Base-by-base conservation (phyloP, 2,113 vertebrate genomes). In the Platysternon megacephalum region DNA sequence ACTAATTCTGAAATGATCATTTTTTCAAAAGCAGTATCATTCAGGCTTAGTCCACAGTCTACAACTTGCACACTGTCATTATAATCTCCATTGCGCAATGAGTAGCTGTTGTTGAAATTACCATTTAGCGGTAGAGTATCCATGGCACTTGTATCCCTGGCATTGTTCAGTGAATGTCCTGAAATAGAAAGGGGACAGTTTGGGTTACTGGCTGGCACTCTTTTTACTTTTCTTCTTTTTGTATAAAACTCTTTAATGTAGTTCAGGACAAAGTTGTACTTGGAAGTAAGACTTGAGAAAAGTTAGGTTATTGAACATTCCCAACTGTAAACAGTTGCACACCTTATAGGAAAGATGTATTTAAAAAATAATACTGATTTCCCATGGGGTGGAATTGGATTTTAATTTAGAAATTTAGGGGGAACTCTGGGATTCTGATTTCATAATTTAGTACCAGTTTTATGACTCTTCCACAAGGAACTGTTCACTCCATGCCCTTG, bases 81-180 rank as follows among this genome's bases (percentile, higher is more conserved):
- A 97, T 99, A 99, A 98, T 99, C 99, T 97, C 99, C 99, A 1
- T 99, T 99, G 97, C 99, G 99, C 97, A 99, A 98, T 49, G 99
- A 99, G 98, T 99, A 99, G 99, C 99, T 99, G 98, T 99, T 99
- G 98, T 99, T 99, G 98, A 99, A 99, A 98, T 99, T 99, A 99
- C 99, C 99, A 99, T 99, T 99, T 99, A 99, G 99, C 99, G 99
- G 99, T 99, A 99, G 99, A 98, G 99, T 99, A 99, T 99, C 99
- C 99, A 99, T 99, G 99, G 99, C 99, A 99, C 99, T 99, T 99
- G 99, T 99, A 98, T 99, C 99, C 99, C 99, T 99, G 99, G 98
- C 99, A 98, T 98, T 99, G 99, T 99, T 99, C 99, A 99, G 99
- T 99, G 99, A 99, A 99, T 99, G 99, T 99, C 99, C 99, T 99